Evolutionary conservation across 2,888 invertebrate genomes (phyloP), one percentile per base, ranked within the genome.

Genomic region (Cylloceria caligata): DNA sequence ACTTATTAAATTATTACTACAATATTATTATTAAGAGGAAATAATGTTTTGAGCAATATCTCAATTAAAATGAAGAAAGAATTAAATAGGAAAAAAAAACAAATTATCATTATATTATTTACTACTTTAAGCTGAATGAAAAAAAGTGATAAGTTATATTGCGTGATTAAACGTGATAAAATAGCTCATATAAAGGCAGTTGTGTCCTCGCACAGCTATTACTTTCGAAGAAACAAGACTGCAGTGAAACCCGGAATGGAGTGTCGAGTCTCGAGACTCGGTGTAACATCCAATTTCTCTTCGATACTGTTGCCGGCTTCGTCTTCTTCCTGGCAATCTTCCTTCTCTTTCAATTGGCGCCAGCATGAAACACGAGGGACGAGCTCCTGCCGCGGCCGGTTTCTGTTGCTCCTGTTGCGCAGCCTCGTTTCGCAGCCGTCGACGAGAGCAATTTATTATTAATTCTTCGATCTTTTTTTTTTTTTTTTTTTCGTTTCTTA

Each of bases 401-500:
- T 81, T 79, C 49, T 60, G 80, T 82, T 80, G 80, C 78, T 82
- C 69, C 81, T 69, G 69, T 78, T 81, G 73, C 39, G 21, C 60
- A 68, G 65, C 62, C 76, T 76, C 80, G 83, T 83, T 80, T 80
- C 72, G 64, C 45, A 67, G 65, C 75, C 83, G 79, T 47, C 82
- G 79, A 65, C 80, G 68, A 81, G 67, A 76, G 76, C 76, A 76
- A 81, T 81, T 84, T 80, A 76, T 81, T 84, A 81, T 82, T 84
- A 81, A 81, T 79, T 76, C 79, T 65, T 75, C 69, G 49, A 64
- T 81, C 77, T 36, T 69, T 81, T 81, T 72, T 60, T 47, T 67
- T 36, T 69, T 81, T 81, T 72, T 60, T 47, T 67, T 75, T 74
- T 65, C 47, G 60, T 60, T 42, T 45, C 11, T 57, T 65, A 55